phyloP scores from a whole-genome alignment of 2,113 vertebrate genomes.

The Peromyscus maniculatus region DNA sequence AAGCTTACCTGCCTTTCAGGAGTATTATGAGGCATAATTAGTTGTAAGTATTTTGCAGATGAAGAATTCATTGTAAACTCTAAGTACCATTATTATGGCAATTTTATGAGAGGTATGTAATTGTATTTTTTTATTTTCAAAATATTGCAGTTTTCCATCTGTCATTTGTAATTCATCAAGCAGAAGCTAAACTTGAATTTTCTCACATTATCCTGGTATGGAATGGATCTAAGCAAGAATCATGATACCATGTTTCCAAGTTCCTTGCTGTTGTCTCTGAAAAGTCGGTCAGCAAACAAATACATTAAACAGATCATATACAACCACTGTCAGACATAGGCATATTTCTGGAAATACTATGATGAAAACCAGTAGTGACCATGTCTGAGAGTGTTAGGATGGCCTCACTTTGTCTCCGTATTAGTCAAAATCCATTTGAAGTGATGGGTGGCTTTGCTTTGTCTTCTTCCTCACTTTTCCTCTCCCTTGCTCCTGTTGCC shows the following conservation, averaged over 20 bases:
- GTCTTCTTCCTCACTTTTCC: neutral
- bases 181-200: conserved; percentile 47
- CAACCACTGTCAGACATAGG: conserved; percentile 43
- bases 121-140: conserved; percentile 73
- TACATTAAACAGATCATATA: neutral
- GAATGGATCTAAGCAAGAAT: conserved; percentile 68
- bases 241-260: neutral
- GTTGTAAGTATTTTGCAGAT: conserved; percentile 66
- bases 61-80: conserved; percentile 66
- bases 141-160: conserved; percentile 75
- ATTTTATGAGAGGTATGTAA: conserved; percentile 64
- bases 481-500: neutral
- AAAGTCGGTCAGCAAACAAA: conserved; percentile 64
- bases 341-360: conserved; percentile 50
- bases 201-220: conserved; percentile 57
- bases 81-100: conserved; percentile 67
- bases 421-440: neutral
- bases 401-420: neutral
- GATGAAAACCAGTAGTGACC: conserved; percentile 24
- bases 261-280: neutral
- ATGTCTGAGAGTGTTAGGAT: conserved; percentile 27
- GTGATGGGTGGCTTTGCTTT: neutral
- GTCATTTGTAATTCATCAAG: conserved; percentile 72
- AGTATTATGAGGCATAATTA: conserved; percentile 73
- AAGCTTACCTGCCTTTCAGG: conserved; percentile 68